phyloP scores from a whole-genome alignment of 2,113 vertebrate genomes.

The Prietella phreatophila region DNA sequence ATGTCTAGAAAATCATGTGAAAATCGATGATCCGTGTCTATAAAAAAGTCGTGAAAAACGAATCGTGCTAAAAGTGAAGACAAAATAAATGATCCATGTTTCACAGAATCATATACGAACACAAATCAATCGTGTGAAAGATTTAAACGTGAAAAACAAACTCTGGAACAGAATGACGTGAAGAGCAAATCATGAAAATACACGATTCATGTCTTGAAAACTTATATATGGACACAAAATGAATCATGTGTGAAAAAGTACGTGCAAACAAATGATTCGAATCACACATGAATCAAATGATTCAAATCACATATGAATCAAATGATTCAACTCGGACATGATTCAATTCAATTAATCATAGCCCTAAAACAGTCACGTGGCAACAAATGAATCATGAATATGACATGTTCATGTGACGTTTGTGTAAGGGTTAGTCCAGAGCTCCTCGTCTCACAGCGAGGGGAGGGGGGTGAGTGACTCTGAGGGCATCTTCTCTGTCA shows the following conservation, averaged over 20 bases:
- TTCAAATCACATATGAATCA: no score
- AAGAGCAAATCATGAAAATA: not conserved
- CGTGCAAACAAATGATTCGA: no score
- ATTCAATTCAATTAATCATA: not conserved
- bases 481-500: constrained; percentile 51
- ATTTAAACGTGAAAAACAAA: not conserved
- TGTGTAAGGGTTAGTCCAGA: not conserved
- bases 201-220: not conserved
- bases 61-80: not conserved
- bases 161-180: no score
- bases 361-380: not conserved
- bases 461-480: not conserved
- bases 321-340: no score
- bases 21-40: not conserved
- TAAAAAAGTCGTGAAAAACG: no score
- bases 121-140: not conserved
- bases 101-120: not conserved
- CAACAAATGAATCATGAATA: not conserved
- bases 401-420: not conserved
- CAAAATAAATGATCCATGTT: not conserved
- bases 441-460: not conserved
- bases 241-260: no score
- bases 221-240: no score
- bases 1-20: not conserved
- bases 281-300: no score